Base-by-base conservation (phyloP, 2,888 invertebrate species). In the Campoletis raptor region DNA sequence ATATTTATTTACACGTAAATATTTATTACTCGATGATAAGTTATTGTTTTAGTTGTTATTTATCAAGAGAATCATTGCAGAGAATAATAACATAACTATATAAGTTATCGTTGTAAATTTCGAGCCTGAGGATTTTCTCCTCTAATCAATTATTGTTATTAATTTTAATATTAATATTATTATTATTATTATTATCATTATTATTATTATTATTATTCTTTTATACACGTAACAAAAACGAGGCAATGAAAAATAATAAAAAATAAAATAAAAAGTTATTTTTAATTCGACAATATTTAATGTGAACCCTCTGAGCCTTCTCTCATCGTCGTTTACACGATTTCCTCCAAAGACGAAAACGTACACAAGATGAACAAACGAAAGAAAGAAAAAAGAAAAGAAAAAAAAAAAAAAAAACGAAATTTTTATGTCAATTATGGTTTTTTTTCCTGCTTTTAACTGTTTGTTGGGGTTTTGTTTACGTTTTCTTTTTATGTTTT, bases 61-160 rank as follows among this genome's bases (percentile, higher is more conserved):
- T 57, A 52, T 10, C 61, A 21, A 61, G 57, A 24, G 40, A 61
- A 73, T 54, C 21, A 45, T 48, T 36, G 72, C 3, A 36, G 9
- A 72, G 36, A 52, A 37, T 66, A 37, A 2, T 66, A 69, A 69
- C 45, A 10, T 45, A 21, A 18, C 40, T 24, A 18, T 6, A 57
- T 15, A n/a, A n/a, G 18, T 72, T 52, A 30, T 72, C 73, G 73
- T 54, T 72, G 73, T 73, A 37, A 57, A 74, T 57, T 54, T 40
- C 54, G 73, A 57, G 73, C 40, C 40, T 57, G 52, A 42, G 72
- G 21, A 12, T 21, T 3, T 45, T 21, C n/a, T 57, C 24, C 36
- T 52, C 36, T n/a, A 48, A 52, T 81, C 64, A 40, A 70, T 81
- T 66, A 77, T 76, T 81, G 66, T 81, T 81, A 72, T 52, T 40